Conservation (phyloP, 2,113 vertebrate genomes). For the Xenopus borealis region DNA sequence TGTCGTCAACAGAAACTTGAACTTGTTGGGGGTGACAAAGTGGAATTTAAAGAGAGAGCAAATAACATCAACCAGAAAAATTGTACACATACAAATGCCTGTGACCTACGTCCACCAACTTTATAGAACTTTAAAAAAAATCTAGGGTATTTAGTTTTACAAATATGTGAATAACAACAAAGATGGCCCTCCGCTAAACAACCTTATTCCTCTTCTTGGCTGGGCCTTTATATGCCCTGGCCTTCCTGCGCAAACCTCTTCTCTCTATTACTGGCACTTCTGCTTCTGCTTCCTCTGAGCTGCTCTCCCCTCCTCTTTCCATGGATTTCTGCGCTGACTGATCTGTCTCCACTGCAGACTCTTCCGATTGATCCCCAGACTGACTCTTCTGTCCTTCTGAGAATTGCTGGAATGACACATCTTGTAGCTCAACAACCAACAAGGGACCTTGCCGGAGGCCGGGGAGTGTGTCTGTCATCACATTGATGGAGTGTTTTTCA, state of each 20-base stretch:
- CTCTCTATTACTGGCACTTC: conserved; percentile 71
- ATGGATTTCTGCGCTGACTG: conserved; percentile 49
- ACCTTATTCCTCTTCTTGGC: conserved; percentile 73
- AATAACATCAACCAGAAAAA: conserved; percentile 51
- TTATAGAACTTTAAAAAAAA: conserved; percentile 56
- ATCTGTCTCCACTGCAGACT: conserved; percentile 54
- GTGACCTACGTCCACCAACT: conserved; percentile 48
- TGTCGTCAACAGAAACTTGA: no score
- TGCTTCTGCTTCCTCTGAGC: conserved; percentile 73
- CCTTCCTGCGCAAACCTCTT: conserved; percentile 71
- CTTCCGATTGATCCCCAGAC: conserved; percentile 60
- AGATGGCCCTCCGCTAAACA: conserved; percentile 43
- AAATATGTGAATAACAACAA: conserved; percentile 50
- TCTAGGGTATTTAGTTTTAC: conserved; percentile 49
- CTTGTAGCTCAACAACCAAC: conserved; percentile 67
- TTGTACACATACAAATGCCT: conserved; percentile 27
- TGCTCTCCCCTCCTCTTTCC: conserved; percentile 66
- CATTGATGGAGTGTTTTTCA: conserved; percentile 64
- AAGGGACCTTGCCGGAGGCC: conserved; percentile 63
- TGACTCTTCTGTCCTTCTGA: conserved; percentile 54
- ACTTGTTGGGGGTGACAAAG: no score
- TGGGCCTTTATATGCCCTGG: conserved; percentile 72
- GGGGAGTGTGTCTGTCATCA: conserved; percentile 57
- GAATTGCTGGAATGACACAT: conserved; percentile 61
- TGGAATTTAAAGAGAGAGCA: conserved; percentile 16